A percentile compares a stretch with the other conserved stretches of the same genome.
Evolutionary conservation across 2,797 vertebrate species (phyloP).

Genomic region (Pipistrellus pygmaeus): DNA sequence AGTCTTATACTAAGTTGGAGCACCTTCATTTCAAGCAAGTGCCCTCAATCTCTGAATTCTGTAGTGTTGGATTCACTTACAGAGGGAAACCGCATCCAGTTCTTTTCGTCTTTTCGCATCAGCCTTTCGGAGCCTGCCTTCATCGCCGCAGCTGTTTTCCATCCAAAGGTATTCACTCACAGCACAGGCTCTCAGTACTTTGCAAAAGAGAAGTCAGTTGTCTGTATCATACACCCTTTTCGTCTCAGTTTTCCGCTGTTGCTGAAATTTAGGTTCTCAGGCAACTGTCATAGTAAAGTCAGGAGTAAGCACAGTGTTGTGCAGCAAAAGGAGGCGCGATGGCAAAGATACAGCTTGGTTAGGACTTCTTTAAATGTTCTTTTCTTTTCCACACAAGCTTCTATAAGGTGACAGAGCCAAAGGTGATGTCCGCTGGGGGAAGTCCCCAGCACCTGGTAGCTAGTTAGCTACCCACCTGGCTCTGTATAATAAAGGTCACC

Average conservation of each 20-base stretch:
- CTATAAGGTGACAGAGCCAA: conserved; percentile 69
- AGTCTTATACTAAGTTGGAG: conserved; percentile 77
- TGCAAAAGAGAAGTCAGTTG: conserved; percentile 65
- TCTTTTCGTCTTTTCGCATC: conserved; percentile 67
- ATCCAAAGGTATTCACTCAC: conserved; percentile 47
- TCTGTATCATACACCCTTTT: conserved; percentile 58
- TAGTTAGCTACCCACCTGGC: conserved; percentile 52
- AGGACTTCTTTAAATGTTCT: conserved; percentile 62
- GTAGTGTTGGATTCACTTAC: conserved; percentile 65
- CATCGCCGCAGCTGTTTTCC: conserved; percentile 70
- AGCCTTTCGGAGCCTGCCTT: conserved; percentile 68
- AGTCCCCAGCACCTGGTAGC: conserved; percentile 55
- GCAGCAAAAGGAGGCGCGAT: conserved; percentile 73
- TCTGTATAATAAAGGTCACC: conserved; percentile 59
- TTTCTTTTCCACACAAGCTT: conserved; percentile 71
- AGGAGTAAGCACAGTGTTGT: conserved; percentile 68
- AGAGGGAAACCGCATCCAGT: conserved; percentile 67
- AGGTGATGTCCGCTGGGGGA: conserved; percentile 62
- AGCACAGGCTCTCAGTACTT: conserved; percentile 64
- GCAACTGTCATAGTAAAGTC: conserved; percentile 72
- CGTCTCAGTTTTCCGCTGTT: conserved; percentile 74
- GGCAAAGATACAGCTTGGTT: conserved; percentile 69
- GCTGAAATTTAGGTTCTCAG: conserved; percentile 72
- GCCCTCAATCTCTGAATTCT: conserved; percentile 73
- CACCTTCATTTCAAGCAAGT: conserved; percentile 81